Evolutionary conservation across 2,113 vertebrate genomes (phyloP).

Genomic region (Alethe castanea): DNA sequence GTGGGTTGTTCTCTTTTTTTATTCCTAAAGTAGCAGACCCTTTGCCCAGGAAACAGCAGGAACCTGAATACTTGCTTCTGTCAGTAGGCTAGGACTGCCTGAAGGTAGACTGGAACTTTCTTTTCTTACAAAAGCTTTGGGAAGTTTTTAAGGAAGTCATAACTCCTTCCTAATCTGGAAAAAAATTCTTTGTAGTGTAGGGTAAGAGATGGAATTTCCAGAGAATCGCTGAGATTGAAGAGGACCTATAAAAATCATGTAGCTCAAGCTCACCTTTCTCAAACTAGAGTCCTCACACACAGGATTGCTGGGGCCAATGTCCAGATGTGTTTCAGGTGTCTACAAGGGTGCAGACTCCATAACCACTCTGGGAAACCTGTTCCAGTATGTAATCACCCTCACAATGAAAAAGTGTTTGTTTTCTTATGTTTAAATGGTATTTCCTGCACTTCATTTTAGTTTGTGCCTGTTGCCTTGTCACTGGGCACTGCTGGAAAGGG

Average conservation of each 20-base stretch:
- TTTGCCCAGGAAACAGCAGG: neutral
- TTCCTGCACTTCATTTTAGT: neutral
- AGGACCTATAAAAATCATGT: neutral
- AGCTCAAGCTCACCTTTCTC: neutral
- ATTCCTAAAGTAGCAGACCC: neutral
- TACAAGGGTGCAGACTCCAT: neutral
- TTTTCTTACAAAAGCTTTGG: neutral
- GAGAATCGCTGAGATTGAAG: accelerated
- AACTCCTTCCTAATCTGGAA: neutral
- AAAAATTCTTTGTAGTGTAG: accelerated
- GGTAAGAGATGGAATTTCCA: neutral
- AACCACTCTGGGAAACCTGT: neutral
- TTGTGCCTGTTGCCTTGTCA: neutral
- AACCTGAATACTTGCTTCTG: neutral
- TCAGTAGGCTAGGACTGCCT: neutral
- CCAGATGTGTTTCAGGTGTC: neutral
- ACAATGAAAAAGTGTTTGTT: neutral
- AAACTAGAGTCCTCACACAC: neutral
- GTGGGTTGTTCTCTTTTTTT: neutral
- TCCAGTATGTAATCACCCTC: neutral
- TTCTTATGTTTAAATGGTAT: neutral
- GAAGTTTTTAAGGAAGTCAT: neutral
- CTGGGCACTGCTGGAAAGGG: neutral
- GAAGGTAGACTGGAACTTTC: neutral
- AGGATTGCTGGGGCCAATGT: neutral